Base-by-base conservation (phyloP, 1,140 invertebrate genomes). In the Lepidurus packardi region DNA sequence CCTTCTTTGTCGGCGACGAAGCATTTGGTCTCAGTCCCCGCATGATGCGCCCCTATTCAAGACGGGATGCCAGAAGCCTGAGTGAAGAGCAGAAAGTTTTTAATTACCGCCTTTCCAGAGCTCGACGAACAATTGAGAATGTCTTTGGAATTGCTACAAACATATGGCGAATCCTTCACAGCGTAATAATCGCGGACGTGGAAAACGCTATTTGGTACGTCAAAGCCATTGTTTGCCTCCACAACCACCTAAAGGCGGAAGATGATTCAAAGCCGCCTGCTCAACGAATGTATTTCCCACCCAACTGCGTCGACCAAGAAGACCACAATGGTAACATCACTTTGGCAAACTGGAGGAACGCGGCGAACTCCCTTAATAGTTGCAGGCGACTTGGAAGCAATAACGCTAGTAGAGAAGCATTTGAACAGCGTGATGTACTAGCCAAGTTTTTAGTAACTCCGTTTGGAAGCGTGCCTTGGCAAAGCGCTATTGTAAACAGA, bases 21-120 rank as follows among this genome's bases (percentile, higher is more conserved):
- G 74, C 74, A 16, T 75, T 75, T 34, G 8, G n/a, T 75, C 43
- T 34, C 25, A 75, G 0, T n/a, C 5, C 4, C 4, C 8, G 43
- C 74, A 75, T 75, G 11, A 75, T 10, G 74, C 25, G 16, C 25
- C 13, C 74, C 6, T 75, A 34, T 75, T 41, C 74, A 8, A 42
- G 74, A 8, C 41, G 75, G 25, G 21, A 16, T 42, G 43, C 24
- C 45, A 45, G 42, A 42, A 24, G 24, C 10, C 41, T 43, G n/a
- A 76, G 75, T 47, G 45, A 47, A 25, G 78, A 81, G 25, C 81
- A 81, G 76, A 81, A 81, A 78, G 81, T 82, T 53, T 85, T 83
- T 77, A 84, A 86, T 79, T 85, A 84, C 75, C 76, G 85, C 53
- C 73, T 85, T n/a, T 82, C 81, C n/a, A 34, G 82, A 41, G 82